Base-by-base conservation (phyloP, 2,797 vertebrate species). In the Onychomys arenicola region DNA sequence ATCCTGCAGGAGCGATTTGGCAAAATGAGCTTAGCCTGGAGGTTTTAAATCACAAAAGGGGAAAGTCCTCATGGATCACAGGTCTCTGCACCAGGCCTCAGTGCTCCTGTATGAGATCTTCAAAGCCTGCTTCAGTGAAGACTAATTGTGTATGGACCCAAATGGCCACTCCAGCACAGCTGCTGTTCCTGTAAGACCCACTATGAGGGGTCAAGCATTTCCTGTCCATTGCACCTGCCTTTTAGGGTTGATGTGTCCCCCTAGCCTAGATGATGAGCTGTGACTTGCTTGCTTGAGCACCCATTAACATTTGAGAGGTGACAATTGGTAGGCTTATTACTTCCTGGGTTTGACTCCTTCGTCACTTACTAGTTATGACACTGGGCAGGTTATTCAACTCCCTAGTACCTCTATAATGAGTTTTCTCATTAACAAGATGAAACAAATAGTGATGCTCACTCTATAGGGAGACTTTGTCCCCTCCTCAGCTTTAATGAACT, bases 21-120 rank as follows among this genome's bases (percentile, higher is more conserved):
- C 89, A 96, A 97, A 95, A 95, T 96, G 89, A 98, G 88, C 93
- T 96, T 91, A 97, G 76, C 95, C 65, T 78, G 76, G 89, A 93
- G 71, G 65, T 95, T 96, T 97, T 97, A 96, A 96, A 96, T 96
- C 89, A 84, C 67, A 73, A 71, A 76, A 81, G 65, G 69, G 67
- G 16, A 3, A 89, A 87, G 81, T 43, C 49, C 61, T 69, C 32
- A 29, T 65, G 32, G 57, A 81, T 59, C 59, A 80, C 49, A 83
- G 77, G 84, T 88, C 52, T 34, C 43, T 87, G 14, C 29, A 37
- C 90, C 73, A 63, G 37, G 46, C 59, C 55, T 81, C 61, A 5
- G 34, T 52, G 63, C 27, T 69, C 21, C 32, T 80, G 82, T 9
- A 65, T 27, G 32, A 75, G 67, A 69, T 57, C 91, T 95, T 91